Evolutionary conservation across 2,888 invertebrate genomes (phyloP).

Genomic region (Drosophila quinaria): DNA sequence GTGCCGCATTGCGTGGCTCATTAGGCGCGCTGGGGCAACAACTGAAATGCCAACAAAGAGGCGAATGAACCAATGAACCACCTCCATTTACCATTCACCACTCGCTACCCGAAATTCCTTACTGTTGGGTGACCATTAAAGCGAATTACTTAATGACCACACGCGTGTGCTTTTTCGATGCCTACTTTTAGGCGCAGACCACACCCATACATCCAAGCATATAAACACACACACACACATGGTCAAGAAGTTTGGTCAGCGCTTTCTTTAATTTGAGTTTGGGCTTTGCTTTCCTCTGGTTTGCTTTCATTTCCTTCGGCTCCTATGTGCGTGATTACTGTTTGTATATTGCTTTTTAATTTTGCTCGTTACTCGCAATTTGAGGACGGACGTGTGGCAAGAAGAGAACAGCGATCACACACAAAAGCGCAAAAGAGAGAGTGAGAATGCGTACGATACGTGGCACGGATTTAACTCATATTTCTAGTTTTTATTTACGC

Average conservation of each 20-base stretch:
- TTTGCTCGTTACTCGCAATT: slow-evolving; percentile 74
- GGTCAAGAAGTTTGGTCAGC: slow-evolving; percentile 32
- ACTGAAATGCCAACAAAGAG: slow-evolving; percentile 7
- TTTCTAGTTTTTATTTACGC: slow-evolving; percentile 60
- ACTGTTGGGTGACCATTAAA: slow-evolving; percentile 64
- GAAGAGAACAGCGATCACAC: slow-evolving; percentile 7
- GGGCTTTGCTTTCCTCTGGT: slow-evolving; percentile 35
- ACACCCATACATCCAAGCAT: slow-evolving; percentile 26
- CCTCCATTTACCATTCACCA: not conserved
- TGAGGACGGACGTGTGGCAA: slow-evolving; percentile 36
- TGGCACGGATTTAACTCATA: slow-evolving; percentile 27
- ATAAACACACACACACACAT: slow-evolving; percentile 4
- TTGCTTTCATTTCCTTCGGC: slow-evolving; percentile 29
- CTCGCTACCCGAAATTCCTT: slow-evolving; percentile 1
- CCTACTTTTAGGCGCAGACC: slow-evolving; percentile 69
- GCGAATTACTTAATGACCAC: slow-evolving; percentile 78
- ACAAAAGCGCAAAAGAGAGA: not conserved
- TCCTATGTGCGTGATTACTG: slow-evolving; percentile 72
- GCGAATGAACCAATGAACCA: not conserved
- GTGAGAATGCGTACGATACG: no score
- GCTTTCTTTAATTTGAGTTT: slow-evolving; percentile 71
- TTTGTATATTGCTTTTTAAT: slow-evolving; percentile 80
- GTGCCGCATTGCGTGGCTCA: slow-evolving; percentile 73
- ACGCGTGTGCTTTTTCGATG: slow-evolving; percentile 75
- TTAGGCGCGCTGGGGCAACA: slow-evolving; percentile 53